Conservation (phyloP, 2,888 invertebrate species). For the Eugnorisma glareosa region DNA sequence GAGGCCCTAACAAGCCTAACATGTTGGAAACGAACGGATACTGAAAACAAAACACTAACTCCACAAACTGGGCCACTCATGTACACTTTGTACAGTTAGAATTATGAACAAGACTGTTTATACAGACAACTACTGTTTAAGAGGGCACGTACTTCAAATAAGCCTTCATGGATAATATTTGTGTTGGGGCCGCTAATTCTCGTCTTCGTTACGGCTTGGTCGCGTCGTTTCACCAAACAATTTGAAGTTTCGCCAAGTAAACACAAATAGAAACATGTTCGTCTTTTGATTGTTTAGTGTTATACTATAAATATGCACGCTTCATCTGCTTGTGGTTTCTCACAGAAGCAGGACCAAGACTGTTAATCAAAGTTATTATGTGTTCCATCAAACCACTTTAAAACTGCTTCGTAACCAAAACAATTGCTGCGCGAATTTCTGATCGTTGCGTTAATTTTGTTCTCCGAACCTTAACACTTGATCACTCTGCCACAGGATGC, state of each 20-base stretch:
- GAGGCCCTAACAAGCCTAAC: constrained; percentile 11
- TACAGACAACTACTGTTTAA: constrained; percentile 53
- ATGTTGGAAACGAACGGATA: neutral
- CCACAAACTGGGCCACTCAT: constrained; percentile 56
- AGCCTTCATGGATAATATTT: constrained; percentile 73
- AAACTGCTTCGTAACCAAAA: neutral
- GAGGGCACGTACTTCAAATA: constrained; percentile 71
- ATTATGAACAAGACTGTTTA: constrained; percentile 63
- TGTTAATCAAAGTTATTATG: neutral
- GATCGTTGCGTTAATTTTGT: neutral
- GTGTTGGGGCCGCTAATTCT: constrained; percentile 74
- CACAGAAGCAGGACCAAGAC: neutral
- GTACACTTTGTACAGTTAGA: constrained; percentile 33
- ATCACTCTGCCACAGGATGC: neutral
- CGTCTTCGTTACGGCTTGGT: constrained; percentile 60
- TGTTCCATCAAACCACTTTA: neutral
- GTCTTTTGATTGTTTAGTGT: constrained; percentile 33
- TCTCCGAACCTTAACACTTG: neutral
- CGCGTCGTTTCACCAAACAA: constrained; percentile 72
- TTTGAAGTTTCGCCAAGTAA: constrained; percentile 67
- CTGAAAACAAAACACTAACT: constrained; percentile 49
- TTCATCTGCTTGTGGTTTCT: neutral
- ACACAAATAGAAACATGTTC: constrained; percentile 66
- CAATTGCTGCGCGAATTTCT: neutral
- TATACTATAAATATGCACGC: constrained; percentile 13